Percentiles rank a stretch among this genome's conserved stretches.
Conservation (phyloP, 92 coral and sea anemone species). For the Zoanthus sociatus region DNA sequence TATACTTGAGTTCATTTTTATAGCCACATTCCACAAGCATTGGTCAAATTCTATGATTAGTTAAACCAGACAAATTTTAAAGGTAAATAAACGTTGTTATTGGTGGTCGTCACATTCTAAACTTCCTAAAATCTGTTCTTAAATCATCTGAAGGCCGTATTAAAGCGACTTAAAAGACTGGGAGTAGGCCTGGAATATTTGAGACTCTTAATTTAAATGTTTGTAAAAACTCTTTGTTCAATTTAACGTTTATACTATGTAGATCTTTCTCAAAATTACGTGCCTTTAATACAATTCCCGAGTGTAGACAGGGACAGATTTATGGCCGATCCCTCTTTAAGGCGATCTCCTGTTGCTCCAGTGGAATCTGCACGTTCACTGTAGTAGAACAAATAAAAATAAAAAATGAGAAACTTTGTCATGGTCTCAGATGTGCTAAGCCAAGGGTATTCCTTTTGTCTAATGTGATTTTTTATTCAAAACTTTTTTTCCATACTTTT, state of each 20-base stretch:
- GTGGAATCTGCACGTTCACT: constrained; percentile 97
- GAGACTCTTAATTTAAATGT: neutral
- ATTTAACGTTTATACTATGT: neutral
- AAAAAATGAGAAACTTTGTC: neutral
- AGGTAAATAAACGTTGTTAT: too few species aligned
- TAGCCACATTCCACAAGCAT: too few species aligned
- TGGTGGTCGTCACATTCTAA: too few species aligned
- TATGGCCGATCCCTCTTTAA: constrained; percentile 94
- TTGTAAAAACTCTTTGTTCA: neutral
- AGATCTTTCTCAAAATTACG: neutral
- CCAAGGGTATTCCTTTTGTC: neutral
- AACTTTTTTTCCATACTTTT: too few species aligned
- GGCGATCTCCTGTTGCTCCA: constrained; percentile 95
- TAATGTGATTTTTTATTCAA: too few species aligned
- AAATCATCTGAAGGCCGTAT: too few species aligned
- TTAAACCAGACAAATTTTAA: too few species aligned
- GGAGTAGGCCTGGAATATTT: neutral
- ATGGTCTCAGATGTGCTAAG: neutral
- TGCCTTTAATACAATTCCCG: constrained; percentile 95
- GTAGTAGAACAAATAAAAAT: neutral
- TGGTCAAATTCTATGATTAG: too few species aligned
- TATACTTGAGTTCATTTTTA: too few species aligned
- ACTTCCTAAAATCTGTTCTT: too few species aligned
- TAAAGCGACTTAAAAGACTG: neutral
- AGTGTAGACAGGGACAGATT: constrained; percentile 88